Percentiles rank a stretch among this genome's conserved stretches.
These are phyloP conservation scores for Macropus fuliginosus DNA, from an alignment of 2,797 vertebrate genomes.

Conservation along the genomic window DNA sequence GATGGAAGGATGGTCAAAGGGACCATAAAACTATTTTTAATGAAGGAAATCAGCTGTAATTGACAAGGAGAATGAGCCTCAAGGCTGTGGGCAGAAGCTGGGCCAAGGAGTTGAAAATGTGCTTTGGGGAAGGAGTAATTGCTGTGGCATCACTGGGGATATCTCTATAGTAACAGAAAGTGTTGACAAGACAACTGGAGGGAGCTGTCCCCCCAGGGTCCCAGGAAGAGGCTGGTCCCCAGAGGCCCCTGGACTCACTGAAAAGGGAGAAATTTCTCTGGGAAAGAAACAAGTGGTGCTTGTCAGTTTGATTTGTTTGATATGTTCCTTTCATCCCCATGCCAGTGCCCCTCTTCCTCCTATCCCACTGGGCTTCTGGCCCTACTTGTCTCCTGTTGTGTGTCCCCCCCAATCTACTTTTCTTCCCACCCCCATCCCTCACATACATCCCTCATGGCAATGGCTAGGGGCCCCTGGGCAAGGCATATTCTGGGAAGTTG, in stretches of 20 bases:
- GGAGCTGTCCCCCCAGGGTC: not conserved
- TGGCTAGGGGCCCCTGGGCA: not conserved
- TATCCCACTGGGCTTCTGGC: not conserved
- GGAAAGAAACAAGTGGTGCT: not conserved
- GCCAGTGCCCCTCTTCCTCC: not conserved
- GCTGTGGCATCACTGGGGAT: not conserved
- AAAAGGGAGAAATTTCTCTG: not conserved
- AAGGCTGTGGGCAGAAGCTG: slow-evolving; percentile 38
- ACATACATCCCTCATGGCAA: not conserved
- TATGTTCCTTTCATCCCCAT: not conserved
- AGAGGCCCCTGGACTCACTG: not conserved
- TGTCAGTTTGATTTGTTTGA: not conserved
- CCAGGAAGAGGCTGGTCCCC: not conserved
- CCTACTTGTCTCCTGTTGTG: not conserved
- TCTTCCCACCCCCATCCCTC: not conserved
- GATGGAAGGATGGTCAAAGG: slow-evolving; percentile 28
- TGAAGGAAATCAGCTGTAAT: slow-evolving; percentile 43
- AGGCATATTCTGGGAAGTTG: slow-evolving; percentile 28
- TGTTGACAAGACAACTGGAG: not conserved
- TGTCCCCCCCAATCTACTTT: not conserved
- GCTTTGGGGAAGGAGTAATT: slow-evolving; percentile 23
- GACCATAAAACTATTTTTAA: slow-evolving; percentile 50
- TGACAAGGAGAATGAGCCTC: slow-evolving; percentile 19
- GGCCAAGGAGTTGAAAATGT: slow-evolving; percentile 45
- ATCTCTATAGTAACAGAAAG: not conserved